These are phyloP conservation scores for Eupelmus urozonus DNA, from an alignment of 2,888 invertebrate species.

Conservation along the genomic window DNA sequence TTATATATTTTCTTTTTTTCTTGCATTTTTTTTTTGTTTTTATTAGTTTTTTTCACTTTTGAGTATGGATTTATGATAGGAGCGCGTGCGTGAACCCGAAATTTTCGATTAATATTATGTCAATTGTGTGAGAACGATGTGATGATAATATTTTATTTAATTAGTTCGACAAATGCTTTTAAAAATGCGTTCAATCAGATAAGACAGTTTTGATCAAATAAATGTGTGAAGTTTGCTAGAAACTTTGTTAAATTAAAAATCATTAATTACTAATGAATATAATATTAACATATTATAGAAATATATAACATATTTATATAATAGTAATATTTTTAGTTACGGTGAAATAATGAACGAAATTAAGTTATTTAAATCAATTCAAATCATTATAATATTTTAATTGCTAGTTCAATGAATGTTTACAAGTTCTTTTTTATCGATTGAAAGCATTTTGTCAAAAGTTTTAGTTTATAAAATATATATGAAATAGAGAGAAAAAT, in stretches of 20 bases:
- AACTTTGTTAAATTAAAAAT: no score
- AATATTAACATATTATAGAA: no score
- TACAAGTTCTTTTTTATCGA: no score
- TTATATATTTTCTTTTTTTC: slow-evolving; percentile 32
- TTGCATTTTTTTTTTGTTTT: slow-evolving; percentile 9
- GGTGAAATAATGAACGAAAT: no score
- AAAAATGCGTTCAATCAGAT: slow-evolving; percentile 32
- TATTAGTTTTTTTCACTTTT: not conserved
- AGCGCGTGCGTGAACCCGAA: slow-evolving; percentile 2
- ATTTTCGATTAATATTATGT: not conserved
- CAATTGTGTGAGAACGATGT: slow-evolving; percentile 23
- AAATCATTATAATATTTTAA: no score
- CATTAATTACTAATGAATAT: no score
- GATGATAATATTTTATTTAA: not conserved
- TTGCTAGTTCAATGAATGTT: no score
- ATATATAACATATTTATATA: no score
- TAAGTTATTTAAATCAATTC: no score
- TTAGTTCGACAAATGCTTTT: not conserved
- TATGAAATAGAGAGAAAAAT: slow-evolving; percentile 10
- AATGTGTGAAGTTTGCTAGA: no score
- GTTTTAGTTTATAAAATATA: slow-evolving; percentile 3
- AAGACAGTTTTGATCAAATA: no score
- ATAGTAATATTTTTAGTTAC: no score
- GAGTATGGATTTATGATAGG: not conserved
- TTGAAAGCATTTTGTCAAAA: not conserved